Evolutionary conservation across 1,140 invertebrate species (phyloP), one percentile per base, ranked within the genome.

Genomic region (Chymomyza costata): DNA sequence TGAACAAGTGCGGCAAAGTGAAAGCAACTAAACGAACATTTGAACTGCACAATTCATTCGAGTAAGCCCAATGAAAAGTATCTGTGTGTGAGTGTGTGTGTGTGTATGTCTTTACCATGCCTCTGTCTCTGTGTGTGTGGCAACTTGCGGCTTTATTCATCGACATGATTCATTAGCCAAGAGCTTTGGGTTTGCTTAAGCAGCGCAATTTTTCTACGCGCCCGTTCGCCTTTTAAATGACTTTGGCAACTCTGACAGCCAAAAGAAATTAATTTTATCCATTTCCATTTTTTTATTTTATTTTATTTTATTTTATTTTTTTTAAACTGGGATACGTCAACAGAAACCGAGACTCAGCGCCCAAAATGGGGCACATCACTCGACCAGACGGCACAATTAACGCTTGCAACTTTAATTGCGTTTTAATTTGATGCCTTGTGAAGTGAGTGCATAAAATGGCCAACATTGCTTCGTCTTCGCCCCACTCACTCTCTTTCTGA

Each of bases 361-460:
- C n/a, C n/a, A n/a, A n/a, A n/a, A n/a, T n/a, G n/a, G n/a, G n/a
- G n/a, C n/a, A n/a, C n/a, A n/a, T n/a, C n/a, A n/a, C n/a, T n/a
- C n/a, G n/a, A n/a, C n/a, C n/a, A 43, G 56, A 41, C 52, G 58
- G 10, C 63, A 61, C 73, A 78, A 78, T 78, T 73, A 73, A 68
- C 74, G 73, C 63, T 38, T 65, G 64, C 67, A 65, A 78, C 73
- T 73, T 78, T 67, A 80, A 78, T 67, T 80, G 73, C 71, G 64
- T 80, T 80, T 65, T 64, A 78, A 80, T 80, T 51, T 62, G 56
- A 5, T 28, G 25, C 25, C 25, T 10, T 28, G 25, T 10, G 25
- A 6, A 28, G 10, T 6, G 25, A 5, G 10, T 28, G 25, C 25
- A 28, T n/a, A n/a, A n/a, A n/a, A n/a, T n/a, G n/a, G 5, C 25